A percentile compares a stretch with the other conserved stretches of the same genome.
Conservation (phyloP, 1,140 invertebrate genomes). For the Drosophila ohnishii region DNA sequence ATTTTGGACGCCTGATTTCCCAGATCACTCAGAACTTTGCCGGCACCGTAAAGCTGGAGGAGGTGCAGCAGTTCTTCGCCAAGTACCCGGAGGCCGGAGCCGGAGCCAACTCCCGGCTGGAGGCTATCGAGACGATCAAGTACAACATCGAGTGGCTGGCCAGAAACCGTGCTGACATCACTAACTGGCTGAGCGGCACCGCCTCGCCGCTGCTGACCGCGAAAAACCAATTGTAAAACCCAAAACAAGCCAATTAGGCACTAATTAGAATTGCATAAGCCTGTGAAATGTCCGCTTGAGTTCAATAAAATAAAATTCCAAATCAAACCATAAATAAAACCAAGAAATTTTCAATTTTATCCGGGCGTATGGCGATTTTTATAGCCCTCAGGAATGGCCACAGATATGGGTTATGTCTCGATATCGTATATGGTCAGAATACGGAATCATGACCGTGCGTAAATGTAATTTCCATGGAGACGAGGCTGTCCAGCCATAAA, state of each 20-base stretch:
- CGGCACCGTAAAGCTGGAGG: conserved; percentile 87
- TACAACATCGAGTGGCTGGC: conserved; percentile 92
- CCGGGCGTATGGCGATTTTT: conserved; percentile 60
- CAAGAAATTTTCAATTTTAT: conserved; percentile 46
- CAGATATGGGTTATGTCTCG: conserved; percentile 7
- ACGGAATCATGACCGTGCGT: conserved; percentile 24
- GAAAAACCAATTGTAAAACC: conserved; percentile 61
- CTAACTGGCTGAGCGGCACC: conserved; percentile 84
- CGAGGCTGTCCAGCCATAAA: conserved; percentile 45
- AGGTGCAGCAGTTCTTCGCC: conserved; percentile 91
- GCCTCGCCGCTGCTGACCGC: conserved; percentile 50
- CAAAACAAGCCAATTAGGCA: conserved; percentile 36
- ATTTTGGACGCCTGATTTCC: conserved; percentile 89
- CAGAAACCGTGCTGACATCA: conserved; percentile 84
- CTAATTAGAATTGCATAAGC: conserved; percentile 38
- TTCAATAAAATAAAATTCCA: conserved; percentile 57
- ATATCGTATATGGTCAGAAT: conserved; percentile 14
- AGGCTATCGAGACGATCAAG: conserved; percentile 90
- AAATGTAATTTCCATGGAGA: not conserved
- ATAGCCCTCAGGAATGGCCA: conserved; percentile 14
- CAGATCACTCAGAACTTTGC: conserved; percentile 87
- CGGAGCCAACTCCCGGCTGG: conserved; percentile 87
- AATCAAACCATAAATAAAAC: conserved; percentile 62
- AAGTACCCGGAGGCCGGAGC: conserved; percentile 94
- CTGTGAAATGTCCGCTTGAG: conserved; percentile 26